A percentile compares a stretch with the other conserved stretches of the same genome.
Evolutionary conservation across 1,140 invertebrate genomes (phyloP).

Genomic region (Eriosoma lanigerum): DNA sequence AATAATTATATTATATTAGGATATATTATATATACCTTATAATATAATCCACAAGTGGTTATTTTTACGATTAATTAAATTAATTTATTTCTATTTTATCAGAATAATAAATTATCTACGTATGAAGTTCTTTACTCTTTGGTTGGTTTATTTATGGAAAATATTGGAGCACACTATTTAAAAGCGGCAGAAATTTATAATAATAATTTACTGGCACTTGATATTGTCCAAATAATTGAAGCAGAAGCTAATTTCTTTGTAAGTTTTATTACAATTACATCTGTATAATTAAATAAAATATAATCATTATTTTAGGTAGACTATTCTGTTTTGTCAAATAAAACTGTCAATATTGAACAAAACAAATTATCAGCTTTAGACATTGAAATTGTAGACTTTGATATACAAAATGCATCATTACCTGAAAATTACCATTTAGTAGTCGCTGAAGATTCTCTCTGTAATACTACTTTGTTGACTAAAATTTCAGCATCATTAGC

Average conservation of each 20-base stretch:
- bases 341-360: neutral
- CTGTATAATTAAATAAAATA: neutral
- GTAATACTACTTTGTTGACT: neutral
- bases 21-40: no score
- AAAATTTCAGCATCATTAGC: conserved; percentile 7
- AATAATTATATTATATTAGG: neutral
- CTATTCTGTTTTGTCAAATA: conserved; percentile 20
- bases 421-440: conserved; percentile 25
- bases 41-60: no score
- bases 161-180: neutral
- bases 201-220: neutral
- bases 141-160: conserved; percentile 44
- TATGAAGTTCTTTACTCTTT: conserved; percentile 23
- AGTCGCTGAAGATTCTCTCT: conserved; percentile 1
- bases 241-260: conserved; percentile 42
- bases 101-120: neutral
- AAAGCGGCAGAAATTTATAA: conserved; percentile 32
- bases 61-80: no score
- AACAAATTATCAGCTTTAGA: conserved; percentile 24
- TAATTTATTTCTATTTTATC: no score
- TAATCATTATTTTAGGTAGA: neutral
- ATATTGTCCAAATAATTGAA: conserved; percentile 37
- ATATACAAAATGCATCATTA: conserved; percentile 10
- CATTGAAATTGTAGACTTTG: neutral
- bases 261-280: no score